Base-by-base conservation (phyloP, 2,113 vertebrate species). In the Phalacrocorax aristotelis region DNA sequence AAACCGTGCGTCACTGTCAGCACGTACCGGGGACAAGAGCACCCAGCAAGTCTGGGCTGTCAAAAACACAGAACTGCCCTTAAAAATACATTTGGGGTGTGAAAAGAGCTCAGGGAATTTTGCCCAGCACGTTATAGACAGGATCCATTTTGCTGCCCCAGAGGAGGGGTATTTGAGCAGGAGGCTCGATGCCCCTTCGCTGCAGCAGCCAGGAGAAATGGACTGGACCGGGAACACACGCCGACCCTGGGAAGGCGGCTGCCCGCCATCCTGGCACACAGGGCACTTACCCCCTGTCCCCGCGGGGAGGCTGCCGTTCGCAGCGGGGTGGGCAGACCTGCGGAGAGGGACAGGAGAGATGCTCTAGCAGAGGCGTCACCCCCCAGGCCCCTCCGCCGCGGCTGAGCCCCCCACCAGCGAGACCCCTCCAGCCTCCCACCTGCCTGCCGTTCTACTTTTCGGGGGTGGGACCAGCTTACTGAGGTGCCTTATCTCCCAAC, bases 221-320 rank as follows among this genome's bases (percentile, higher is more conserved):
- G 51, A 26, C 4, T 2, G 77, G 64, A 62, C 54, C 4, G 0
- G 21, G 17, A 87, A 36, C n/a, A 23, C 7, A 44, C 42, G 13
- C 13, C 15, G 42, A 6, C 42, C 32, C 27, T 2, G 1, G 38
- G 49, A 87, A 83, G 2, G 2, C 44, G 3, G 2, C 71, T 34
- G 38, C 83, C 75, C 30, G 7, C 11, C 51, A 29, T 48, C 27
- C 40, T 6, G 26, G 20, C 27, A 3, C 25, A 4, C 10, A 1
- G 15, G 1, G 6, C 62, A 98, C 99, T 99, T 98, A 99, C 99
- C 97, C 97, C 98, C 0, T 98, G 99, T 75, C 99, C 99, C 88
- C 46, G 97, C 3, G 98, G 97, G 49, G 98, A 98, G 16, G 79
- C 17, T 0, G 51, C 74, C 19, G 29, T 79, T 27, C 5, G 81